These are phyloP conservation scores for Nesogale talazaci DNA, from an alignment of 2,113 vertebrate species.

Conservation along the genomic window DNA sequence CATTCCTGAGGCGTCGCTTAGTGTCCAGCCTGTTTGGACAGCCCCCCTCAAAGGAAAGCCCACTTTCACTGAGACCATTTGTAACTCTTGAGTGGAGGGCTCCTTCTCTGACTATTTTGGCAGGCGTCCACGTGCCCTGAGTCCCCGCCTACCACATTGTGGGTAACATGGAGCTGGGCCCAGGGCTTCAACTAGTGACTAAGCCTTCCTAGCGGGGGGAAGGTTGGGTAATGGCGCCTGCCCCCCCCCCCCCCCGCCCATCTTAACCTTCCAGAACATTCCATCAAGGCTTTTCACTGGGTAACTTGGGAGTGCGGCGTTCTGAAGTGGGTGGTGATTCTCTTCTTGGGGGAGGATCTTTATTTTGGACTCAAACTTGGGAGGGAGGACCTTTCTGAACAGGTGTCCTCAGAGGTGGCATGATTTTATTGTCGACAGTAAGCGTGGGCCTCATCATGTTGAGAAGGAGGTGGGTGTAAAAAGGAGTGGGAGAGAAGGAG, in stretches of 20 bases:
- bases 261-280: neutral
- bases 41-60: neutral
- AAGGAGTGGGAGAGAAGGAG: too few species aligned
- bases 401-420: too few species aligned
- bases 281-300: neutral
- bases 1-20: neutral
- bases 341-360: neutral
- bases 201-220: neutral
- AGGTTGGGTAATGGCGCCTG: neutral
- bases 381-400: neutral
- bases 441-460: too few species aligned
- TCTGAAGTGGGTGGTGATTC: neutral
- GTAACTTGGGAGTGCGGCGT: neutral
- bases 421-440: too few species aligned
- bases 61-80: neutral
- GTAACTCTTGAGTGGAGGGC: neutral
- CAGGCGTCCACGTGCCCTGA: neutral
- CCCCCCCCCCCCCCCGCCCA: rapidly evolving
- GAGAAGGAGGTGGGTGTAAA: neutral
- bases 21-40: neutral
- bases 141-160: neutral
- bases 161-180: neutral
- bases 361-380: neutral
- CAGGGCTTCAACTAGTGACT: neutral
- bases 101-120: neutral